Base-by-base conservation (phyloP, 2,797 vertebrate species). In the Gymnoscopelus braueri region DNA sequence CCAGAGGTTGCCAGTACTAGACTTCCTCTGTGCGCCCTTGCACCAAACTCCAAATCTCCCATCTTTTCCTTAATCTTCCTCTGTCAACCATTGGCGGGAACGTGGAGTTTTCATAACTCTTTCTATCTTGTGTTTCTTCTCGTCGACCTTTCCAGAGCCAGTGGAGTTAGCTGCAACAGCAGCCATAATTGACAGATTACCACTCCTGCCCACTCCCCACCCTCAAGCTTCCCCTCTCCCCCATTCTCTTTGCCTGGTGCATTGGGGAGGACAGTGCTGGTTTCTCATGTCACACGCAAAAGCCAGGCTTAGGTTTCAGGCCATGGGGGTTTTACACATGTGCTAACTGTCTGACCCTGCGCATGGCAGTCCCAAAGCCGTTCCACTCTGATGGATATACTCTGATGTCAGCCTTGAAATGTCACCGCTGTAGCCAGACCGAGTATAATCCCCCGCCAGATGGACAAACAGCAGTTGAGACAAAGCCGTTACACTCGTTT, bases 151-250 rank as follows among this genome's bases (percentile, higher is more conserved):
- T 86, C 49, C 51, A 63, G 60, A 75, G 74, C 75, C 52, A 23
- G 32, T 69, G 63, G 76, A 70, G 75, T 83, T 80, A 72, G 63
- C 68, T 44, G 65, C 66, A 69, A 76, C 64, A 15, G 71, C 77
- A 58, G 70, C 84, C 74, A 23, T 81, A 74, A 84, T 87, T 77
- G 78, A 75, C 80, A 83, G 79, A 87, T 90, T 83, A 88, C 75
- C 75, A 5, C 60, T 56, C 73, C 70, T 15, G 29, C 32, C 19
- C 12, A 15, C 63, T 62, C 62, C 69, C 70, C 66, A 49, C 70
- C 79, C 71, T 68, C 48, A 11, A 60, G 67, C 50, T 74, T 55
- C 44, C 63, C 68, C 71, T 52, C 59, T 52, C 68, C 62, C 62
- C 56, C 58, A 14, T 23, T 15, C 60, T 53, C 26, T 60, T 19